Evolutionary conservation across 2,113 vertebrate genomes (phyloP).

Genomic region (Nyctibius bracteatus): DNA sequence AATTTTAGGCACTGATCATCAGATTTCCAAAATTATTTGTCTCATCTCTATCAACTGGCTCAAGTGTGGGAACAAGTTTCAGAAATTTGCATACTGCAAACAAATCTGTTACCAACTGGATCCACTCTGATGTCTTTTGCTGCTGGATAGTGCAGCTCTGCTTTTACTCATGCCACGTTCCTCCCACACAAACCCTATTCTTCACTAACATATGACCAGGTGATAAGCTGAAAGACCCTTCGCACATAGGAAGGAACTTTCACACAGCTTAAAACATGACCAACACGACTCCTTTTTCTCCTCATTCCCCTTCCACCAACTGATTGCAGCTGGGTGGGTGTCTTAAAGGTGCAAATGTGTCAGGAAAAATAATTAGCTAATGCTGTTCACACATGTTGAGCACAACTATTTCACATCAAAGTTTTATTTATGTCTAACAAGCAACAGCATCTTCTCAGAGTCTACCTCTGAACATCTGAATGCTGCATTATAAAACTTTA

Average conservation of each 20-base stretch:
- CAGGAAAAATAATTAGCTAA: neutral
- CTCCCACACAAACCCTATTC: neutral
- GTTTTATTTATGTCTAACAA: neutral
- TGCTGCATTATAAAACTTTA: neutral
- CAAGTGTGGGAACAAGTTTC: neutral
- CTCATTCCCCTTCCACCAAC: neutral
- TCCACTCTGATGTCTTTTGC: neutral
- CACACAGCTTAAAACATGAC: neutral
- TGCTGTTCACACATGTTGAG: neutral
- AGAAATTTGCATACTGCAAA: neutral
- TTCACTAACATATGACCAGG: too few species aligned
- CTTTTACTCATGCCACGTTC: neutral
- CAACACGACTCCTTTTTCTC: accelerated
- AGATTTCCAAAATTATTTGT: neutral
- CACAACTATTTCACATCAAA: neutral
- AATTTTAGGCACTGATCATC: neutral
- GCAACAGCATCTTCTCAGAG: neutral
- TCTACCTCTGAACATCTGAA: neutral
- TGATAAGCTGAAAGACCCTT: too few species aligned
- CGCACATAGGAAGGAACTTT: neutral
- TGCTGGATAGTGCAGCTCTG: neutral
- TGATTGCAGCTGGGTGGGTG: neutral
- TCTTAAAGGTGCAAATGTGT: neutral
- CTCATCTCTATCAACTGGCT: neutral
- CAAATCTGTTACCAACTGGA: neutral